phyloP scores from a whole-genome alignment of 2,888 invertebrate species.

The Cataglyphis rosenhaueri region DNA sequence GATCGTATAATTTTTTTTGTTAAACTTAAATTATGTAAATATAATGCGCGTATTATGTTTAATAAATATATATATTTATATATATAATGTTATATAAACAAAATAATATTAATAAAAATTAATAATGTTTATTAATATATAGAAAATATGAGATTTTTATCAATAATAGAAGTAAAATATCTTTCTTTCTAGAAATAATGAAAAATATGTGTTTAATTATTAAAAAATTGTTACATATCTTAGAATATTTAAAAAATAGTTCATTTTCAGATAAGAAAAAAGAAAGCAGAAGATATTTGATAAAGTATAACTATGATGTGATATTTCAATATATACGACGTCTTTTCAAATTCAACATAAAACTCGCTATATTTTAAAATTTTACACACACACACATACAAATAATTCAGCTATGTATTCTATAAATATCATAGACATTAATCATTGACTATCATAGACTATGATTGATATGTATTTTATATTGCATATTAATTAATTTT shows the following conservation, averaged over 20 bases:
- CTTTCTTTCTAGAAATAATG: background rate
- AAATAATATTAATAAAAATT: background rate
- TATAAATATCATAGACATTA: background rate
- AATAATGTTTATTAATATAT: background rate
- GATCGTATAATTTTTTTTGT: constrained; percentile 73
- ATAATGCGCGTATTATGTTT: no score
- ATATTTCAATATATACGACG: background rate
- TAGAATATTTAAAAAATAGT: background rate
- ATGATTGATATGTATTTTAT: background rate
- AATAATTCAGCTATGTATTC: background rate
- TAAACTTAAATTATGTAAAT: background rate
- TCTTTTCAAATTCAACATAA: background rate
- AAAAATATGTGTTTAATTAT: background rate
- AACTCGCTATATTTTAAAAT: background rate
- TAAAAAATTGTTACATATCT: background rate
- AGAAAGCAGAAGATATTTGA: background rate
- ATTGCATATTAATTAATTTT: background rate
- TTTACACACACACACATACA: no score
- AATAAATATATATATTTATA: no score
- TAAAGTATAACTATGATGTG: background rate
- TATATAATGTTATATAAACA: background rate
- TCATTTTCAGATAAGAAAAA: background rate
- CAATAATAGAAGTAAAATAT: background rate
- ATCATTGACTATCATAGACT: no score
- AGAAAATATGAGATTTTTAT: background rate